Base-by-base conservation (phyloP, 2,888 invertebrate genomes). In the Syritta pipiens region DNA sequence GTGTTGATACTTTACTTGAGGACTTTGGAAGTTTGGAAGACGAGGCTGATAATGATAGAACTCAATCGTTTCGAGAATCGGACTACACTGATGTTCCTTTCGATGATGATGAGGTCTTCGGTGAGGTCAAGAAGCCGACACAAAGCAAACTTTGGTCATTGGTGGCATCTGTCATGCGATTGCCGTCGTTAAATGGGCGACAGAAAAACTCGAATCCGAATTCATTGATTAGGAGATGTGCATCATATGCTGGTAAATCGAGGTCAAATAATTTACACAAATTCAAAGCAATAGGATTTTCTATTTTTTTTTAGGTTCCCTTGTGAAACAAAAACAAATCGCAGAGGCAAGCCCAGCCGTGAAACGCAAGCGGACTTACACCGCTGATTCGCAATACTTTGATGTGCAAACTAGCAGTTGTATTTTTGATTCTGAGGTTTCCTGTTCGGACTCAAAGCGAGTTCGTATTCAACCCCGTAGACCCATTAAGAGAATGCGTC, bases 401-500 rank as follows among this genome's bases (percentile, higher is more conserved):
- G 28, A 59, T 19, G n/a, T n/a, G n/a, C 24, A 26, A 17, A 40
- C 53, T 7, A 60, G 81, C 24, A 35, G 57, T 4, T 57, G 69
- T 17, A 59, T 53, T 28, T 63, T 28, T 3, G 81, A 82, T 20
- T 28, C 75, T 9, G 81, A 76, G 4, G 10, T 63, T 12, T 63
- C 75, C 1, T 82, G 83, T 10, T 83, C 83, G 12, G 85, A 86
- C 1, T 83, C 86, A 1, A 88, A 88, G 68, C 86, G 88, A 37
- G 81, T 87, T 14, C 86, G 88, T 24, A 88, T 89, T 69, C 86
- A 89, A 48, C 83, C 85, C 22, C 83, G 88, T 3, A 85, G 84
- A 26, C 89, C 89, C 9, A 85, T 89, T 57, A 85, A 86, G 37
- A 86, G 89, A 14, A 87, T 88, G 88, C 86, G 86, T 1, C 46